Percentiles rank a stretch among this genome's conserved stretches.
These are phyloP conservation scores for Agrilus planipennis DNA, from an alignment of 1,140 invertebrate species.

Conservation along the genomic window DNA sequence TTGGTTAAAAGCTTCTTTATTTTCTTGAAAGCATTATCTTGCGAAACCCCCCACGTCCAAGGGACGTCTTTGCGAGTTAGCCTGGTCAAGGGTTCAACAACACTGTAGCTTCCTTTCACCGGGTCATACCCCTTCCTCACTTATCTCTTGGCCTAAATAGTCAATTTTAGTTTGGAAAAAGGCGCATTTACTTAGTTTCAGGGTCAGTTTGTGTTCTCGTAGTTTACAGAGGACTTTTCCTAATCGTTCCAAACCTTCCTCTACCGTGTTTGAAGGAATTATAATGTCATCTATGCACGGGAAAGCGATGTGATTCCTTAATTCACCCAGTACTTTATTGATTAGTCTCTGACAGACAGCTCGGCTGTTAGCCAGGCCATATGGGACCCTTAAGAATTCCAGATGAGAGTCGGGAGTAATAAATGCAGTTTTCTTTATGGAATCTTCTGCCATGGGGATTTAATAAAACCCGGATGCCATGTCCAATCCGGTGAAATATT, in stretches of 20 bases:
- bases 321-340: slow-evolving; percentile 23
- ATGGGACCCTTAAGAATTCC: slow-evolving; percentile 35
- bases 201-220: slow-evolving; percentile 7
- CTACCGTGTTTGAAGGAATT: slow-evolving; percentile 16
- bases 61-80: slow-evolving; percentile 5
- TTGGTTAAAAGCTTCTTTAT: slow-evolving; percentile 3
- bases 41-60: slow-evolving; percentile 1
- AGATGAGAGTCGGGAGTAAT: slow-evolving; percentile 29
- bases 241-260: slow-evolving; percentile 17
- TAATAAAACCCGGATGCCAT: not conserved
- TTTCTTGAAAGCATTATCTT: slow-evolving; percentile 12
- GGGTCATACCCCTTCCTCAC: not conserved
- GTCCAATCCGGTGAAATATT: not conserved
- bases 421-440: slow-evolving; percentile 23
- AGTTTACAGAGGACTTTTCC: slow-evolving; percentile 16
- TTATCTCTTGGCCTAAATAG: not conserved
- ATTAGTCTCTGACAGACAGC: slow-evolving; percentile 34
- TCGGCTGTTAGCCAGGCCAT: slow-evolving; percentile 34
- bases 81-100: slow-evolving; percentile 18
- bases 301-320: slow-evolving; percentile 12
- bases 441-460: slow-evolving; percentile 21
- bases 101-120: not conserved
- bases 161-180: not conserved
- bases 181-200: slow-evolving; percentile 11
- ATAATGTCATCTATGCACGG: slow-evolving; percentile 22